Base-by-base conservation (phyloP, 1,140 invertebrate species). In the Dufourea novaeangliae region DNA sequence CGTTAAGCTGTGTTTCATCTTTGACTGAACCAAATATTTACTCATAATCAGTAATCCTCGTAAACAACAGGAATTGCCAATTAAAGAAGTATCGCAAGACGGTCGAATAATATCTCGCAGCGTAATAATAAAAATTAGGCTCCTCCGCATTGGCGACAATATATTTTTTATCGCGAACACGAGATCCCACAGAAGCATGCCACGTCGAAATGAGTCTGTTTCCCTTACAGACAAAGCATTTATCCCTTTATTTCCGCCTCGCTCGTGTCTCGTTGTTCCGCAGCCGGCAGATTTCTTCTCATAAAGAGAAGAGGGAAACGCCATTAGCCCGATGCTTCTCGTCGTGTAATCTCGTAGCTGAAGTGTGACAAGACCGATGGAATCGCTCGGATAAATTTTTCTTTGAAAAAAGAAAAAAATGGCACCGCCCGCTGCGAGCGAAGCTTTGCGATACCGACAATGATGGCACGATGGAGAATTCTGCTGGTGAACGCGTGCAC, bases 381-480 rank as follows among this genome's bases (percentile, higher is more conserved):
- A 74, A 73, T 63, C 62, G 64, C 34, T 56, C 72, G 59, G 71
- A 80, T 82, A 80, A 82, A 82, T 82, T 80, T 82, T 73, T 50
- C 41, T 44, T 37, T 3, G 39, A 62, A 76, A 82, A 70, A 80
- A 81, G 73, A n/a, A n/a, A n/a, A n/a, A n/a, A n/a, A n/a, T n/a
- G n/a, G n/a, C 34, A 37, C 34, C 20, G 20, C 17, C 14, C 22
- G 7, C 57, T 32, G n/a, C 34, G 29, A 52, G 52, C 59, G 29
- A 34, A 52, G 32, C 34, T 46, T n/a, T 1, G 25, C 50, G 22
- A 54, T 7, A 52, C 12, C 17, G 20, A 63, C 10, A 11, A 25
- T n/a, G 39, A 3, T 56, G 22, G 22, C 8, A 12, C 25, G 25
- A 17, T 56, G 52, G 11, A 3, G 7, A 56, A 56, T 56, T 25